Evolutionary conservation across 1,140 invertebrate genomes (phyloP), one percentile per base, ranked within the genome.

Genomic region (Hycleus phaleratus): DNA sequence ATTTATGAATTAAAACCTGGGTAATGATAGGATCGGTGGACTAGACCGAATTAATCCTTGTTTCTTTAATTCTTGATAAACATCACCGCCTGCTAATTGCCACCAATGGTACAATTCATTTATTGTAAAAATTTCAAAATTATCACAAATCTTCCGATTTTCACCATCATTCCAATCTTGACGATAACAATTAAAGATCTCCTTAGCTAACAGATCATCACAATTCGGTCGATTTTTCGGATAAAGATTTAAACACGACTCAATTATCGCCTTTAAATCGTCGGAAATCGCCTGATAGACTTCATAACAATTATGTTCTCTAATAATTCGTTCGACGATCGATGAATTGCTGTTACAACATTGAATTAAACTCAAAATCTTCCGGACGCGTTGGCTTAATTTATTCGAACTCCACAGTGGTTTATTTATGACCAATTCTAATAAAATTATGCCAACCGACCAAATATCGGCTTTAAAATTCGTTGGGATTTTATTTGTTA

Each of bases 21-120:
- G 88, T 71, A 90, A 78, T 4, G 86, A 84, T 65, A 91, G 73
- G 68, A 91, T 87, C 4, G 88, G 85, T 3, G 88, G 86, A 64
- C 82, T 85, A 56, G 84, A 87, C 65, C 91, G 84, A 25, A 96
- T 90, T 4, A 97, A 77, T 4, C 92, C 93, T 74, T 95, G 91
- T 71, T 90, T 91, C 67, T 92, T 93, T 8, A 98, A 77, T 73
- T 95, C 92, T 9, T 84, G 77, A 56, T 91, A 87, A 43, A 96
- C 87, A 78, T 98, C 94, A 1, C 95, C 95, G 32, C 95, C 95
- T 24, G 95, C 90, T 46, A 98, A 75, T 70, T 92, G 88, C 96
- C 96, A 98, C 68, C 95, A 82, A 75, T 97, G 88, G 74, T 96
- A 98, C 3, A 97, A 79, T 61, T 72, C 70, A 32, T 59, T 65